These are phyloP conservation scores for Corapipo altera DNA, from an alignment of 2,113 vertebrate species.

Conservation along the genomic window DNA sequence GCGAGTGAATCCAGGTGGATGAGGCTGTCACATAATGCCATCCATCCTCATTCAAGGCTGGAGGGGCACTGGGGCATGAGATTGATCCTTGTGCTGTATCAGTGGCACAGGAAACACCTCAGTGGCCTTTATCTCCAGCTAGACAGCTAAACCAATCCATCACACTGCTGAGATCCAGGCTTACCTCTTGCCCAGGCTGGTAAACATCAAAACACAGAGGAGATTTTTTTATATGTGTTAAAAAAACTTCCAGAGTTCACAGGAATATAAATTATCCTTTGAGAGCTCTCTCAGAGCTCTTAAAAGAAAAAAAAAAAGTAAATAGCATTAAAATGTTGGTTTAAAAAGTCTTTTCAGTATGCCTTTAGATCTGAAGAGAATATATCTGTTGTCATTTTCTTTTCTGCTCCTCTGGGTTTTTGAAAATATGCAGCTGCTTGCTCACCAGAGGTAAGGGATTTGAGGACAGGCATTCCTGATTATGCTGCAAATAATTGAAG, in stretches of 20 bases:
- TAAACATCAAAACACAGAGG: neutral
- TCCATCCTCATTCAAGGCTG: fast-evolving
- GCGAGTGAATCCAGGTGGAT: neutral
- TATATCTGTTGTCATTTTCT: neutral
- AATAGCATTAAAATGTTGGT: slow-evolving; percentile 7
- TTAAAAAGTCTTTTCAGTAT: neutral
- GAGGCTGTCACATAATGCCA: fast-evolving
- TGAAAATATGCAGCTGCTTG: neutral
- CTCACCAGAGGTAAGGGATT: neutral
- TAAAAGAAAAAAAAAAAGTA: neutral
- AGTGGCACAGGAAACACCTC: neutral
- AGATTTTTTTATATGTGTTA: neutral
- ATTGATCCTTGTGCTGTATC: neutral
- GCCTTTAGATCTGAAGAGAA: neutral
- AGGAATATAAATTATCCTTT: neutral
- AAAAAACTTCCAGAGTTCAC: neutral
- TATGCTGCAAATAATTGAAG: neutral
- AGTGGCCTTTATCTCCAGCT: neutral
- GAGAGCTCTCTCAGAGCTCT: neutral
- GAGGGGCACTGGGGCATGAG: neutral
- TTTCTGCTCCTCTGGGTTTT: neutral
- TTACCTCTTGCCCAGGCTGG: neutral
- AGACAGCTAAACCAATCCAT: neutral
- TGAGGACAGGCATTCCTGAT: neutral
- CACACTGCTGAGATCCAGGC: neutral